Base-by-base conservation (phyloP, 2,888 invertebrate species). In the Drosophila peninsularis region DNA sequence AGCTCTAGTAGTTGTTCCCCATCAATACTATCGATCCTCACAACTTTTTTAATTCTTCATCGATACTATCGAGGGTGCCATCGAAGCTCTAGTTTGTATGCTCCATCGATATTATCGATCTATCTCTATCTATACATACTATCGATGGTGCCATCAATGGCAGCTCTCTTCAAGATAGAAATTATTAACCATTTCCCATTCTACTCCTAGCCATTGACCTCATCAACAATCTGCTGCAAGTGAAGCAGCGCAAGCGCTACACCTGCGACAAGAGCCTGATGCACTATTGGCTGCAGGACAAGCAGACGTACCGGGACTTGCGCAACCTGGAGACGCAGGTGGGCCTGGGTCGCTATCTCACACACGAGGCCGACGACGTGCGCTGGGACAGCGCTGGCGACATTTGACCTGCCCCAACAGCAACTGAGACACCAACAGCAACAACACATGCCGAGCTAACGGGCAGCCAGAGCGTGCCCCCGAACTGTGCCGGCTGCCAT, bases 281-380 rank as follows among this genome's bases (percentile, higher is more conserved):
- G 86, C 99, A 99, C 93, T 95, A 96, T 80, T 99, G 99, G 99
- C 94, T 99, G 80, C 99, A 99, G 95, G 98, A 98, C 92, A 96
- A 96, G 91, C 96, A 97, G 92, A 98, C 98, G 6, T 99, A 99
- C 98, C 95, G 95, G 82, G 99, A 99, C 93, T 94, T 99, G 88
- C 95, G 98, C 60, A 95, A 95, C 83, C 94, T 99, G 60, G 87
- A 87, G 60, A 94, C 94, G 42, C 94, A 95, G 87, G 95, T 96
- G 37, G 96, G 96, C 30, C 94, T 96, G 39, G 94, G 94, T 71
- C 94, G 98, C 17, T 98, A 97, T 93, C 93, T 98, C 75, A 98
- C 98, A 9, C 98, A 98, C 81, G 97, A 98, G 92, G 96, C 97
- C 32, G 98, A 98, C 91, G 98, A 98, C 91, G 95, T 95, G n/a